Evolutionary conservation across 2,113 vertebrate genomes (phyloP).

Genomic region (Albula goreensis): DNA sequence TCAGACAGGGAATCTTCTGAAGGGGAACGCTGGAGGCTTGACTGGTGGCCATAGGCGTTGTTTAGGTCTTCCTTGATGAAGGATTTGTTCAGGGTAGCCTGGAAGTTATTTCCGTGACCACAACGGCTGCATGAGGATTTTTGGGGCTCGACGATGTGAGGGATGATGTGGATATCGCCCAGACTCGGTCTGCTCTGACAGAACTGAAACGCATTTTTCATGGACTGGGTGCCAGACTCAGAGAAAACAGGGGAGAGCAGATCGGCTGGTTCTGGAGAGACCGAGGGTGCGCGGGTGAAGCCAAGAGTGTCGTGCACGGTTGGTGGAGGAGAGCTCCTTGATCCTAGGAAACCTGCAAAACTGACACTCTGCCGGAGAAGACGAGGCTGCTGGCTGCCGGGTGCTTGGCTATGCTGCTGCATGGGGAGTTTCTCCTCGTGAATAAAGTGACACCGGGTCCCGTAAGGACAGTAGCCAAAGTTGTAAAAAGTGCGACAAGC

Average conservation of each 20-base stretch:
- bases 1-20: constrained; percentile 85
- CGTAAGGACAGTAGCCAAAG: constrained; percentile 86
- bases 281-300: constrained; percentile 74
- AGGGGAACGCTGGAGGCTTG: constrained; percentile 72
- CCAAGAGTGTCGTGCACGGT: constrained; percentile 63
- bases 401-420: constrained; percentile 50
- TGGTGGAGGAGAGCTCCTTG: constrained; percentile 66
- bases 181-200: constrained; percentile 62
- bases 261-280: constrained; percentile 75
- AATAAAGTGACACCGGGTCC: constrained; percentile 86
- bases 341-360: constrained; percentile 74
- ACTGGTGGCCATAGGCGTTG: constrained; percentile 27
- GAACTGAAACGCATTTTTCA: constrained; percentile 65
- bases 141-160: constrained; percentile 55
- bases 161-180: constrained; percentile 69
- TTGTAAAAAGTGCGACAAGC: constrained; percentile 88
- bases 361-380: constrained; percentile 81
- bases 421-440: constrained; percentile 70
- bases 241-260: constrained; percentile 68
- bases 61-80: constrained; percentile 49
- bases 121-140: constrained; percentile 71
- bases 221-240: constrained; percentile 39
- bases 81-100: constrained; percentile 36
- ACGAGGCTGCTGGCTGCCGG: constrained; percentile 49
- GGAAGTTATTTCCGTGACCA: constrained; percentile 63